These are phyloP conservation scores for Halisarca cf. caerulea DNA, from an alignment of 37 sponge, comb jelly and placozoan genomes.

Conservation along the genomic window DNA sequence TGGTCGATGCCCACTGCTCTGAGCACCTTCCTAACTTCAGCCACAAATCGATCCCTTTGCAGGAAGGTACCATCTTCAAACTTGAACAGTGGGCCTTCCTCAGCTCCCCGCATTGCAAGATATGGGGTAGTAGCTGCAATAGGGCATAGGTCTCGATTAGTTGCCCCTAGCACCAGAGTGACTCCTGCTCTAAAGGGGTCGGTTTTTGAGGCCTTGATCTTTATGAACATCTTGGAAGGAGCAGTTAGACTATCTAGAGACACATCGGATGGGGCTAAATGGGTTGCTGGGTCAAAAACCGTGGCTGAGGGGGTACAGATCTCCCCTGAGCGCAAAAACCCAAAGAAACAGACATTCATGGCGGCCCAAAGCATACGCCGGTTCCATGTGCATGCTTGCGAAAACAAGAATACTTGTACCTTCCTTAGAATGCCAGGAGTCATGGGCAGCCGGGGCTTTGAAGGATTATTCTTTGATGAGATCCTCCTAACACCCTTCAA, in stretches of 20 bases:
- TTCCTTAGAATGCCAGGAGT: slow-evolving; percentile 20
- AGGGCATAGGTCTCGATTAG: not conserved
- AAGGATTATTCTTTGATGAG: not conserved
- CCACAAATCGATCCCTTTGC: no score
- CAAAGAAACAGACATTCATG: slow-evolving; percentile 31
- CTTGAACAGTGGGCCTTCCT: not conserved
- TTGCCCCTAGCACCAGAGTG: not conserved
- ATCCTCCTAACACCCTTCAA: not conserved
- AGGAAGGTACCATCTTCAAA: not conserved
- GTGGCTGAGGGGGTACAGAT: not conserved
- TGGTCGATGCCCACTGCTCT: not conserved
- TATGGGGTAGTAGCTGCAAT: not conserved
- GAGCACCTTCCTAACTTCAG: not conserved
- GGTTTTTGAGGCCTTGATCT: slow-evolving; percentile 28
- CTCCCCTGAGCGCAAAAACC: slow-evolving; percentile 36
- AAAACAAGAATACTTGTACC: not conserved
- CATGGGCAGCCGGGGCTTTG: not conserved
- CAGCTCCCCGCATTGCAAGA: not conserved
- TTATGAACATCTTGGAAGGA: not conserved
- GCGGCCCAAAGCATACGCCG: slow-evolving; percentile 49
- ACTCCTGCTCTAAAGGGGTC: slow-evolving; percentile 31
- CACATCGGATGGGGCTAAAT: slow-evolving; percentile 24
- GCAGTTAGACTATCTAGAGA: slow-evolving; percentile 1
- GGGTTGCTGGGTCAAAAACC: not conserved
- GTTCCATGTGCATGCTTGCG: not conserved